These are phyloP conservation scores for Tachycineta bicolor DNA, from an alignment of 2,113 vertebrate species.

Conservation along the genomic window DNA sequence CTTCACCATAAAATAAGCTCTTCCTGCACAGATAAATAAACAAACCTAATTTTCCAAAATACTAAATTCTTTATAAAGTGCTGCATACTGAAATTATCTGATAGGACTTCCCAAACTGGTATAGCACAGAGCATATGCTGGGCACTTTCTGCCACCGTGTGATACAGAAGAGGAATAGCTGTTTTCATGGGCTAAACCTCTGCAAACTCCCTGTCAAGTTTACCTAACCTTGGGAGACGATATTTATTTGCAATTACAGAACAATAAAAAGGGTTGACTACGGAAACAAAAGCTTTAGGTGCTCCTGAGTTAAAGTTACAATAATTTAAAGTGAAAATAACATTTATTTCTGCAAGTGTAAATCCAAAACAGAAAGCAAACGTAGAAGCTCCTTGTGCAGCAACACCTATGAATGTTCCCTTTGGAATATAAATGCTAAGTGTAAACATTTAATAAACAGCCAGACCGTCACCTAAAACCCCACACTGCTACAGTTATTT, in stretches of 20 bases:
- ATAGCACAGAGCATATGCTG: neutral
- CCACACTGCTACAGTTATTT: neutral
- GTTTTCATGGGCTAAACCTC: neutral
- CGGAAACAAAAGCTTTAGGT: neutral
- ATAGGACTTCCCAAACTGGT: fast-evolving
- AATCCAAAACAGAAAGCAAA: neutral
- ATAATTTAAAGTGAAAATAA: neutral
- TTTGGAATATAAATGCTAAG: neutral
- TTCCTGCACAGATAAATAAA: neutral
- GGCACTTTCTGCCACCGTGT: constrained; percentile 60
- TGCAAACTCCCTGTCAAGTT: neutral
- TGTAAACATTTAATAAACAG: neutral
- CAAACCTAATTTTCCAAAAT: neutral
- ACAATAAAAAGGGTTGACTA: neutral
- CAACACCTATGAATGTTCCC: neutral
- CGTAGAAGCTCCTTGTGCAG: neutral
- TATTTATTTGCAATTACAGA: neutral
- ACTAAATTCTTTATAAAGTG: neutral
- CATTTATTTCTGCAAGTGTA: neutral
- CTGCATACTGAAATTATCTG: neutral
- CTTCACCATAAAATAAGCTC: neutral
- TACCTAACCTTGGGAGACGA: neutral
- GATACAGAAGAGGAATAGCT: constrained; percentile 13
- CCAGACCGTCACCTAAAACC: neutral
- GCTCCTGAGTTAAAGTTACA: neutral